These are phyloP conservation scores for Gopherus evgoodei DNA, from an alignment of 2,113 vertebrate genomes.

Conservation along the genomic window DNA sequence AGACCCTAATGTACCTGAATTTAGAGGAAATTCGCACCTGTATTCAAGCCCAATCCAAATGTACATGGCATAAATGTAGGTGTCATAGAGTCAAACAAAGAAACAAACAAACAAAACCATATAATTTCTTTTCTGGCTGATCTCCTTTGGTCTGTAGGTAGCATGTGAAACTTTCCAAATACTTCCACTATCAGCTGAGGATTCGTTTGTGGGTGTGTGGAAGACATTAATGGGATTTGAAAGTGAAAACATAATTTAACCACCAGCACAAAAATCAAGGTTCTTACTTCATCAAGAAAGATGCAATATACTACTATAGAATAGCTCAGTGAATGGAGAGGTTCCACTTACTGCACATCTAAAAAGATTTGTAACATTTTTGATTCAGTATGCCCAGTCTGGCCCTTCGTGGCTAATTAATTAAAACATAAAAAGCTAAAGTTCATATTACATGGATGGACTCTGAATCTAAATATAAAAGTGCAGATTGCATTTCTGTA, in stretches of 20 bases:
- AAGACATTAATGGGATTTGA: slow-evolving; percentile 36
- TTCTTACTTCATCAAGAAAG: slow-evolving; percentile 5
- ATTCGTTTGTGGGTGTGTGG: slow-evolving; percentile 44
- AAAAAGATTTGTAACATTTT: slow-evolving; percentile 42
- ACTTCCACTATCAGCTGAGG: slow-evolving; percentile 34
- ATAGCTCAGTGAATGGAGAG: background rate
- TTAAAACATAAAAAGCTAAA: slow-evolving; percentile 54
- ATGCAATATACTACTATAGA: background rate
- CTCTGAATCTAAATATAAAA: background rate
- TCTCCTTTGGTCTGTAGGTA: background rate
- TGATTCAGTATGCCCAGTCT: background rate
- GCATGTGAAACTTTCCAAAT: slow-evolving; percentile 29
- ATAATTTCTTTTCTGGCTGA: background rate
- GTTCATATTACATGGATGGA: slow-evolving; percentile 42
- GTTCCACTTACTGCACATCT: slow-evolving; percentile 9
- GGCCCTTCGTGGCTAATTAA: slow-evolving; percentile 25
- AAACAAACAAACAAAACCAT: background rate
- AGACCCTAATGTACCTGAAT: background rate
- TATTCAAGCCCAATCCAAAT: slow-evolving; percentile 17
- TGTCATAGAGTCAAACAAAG: background rate
- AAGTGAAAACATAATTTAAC: slow-evolving; percentile 22
- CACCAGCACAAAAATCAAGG: slow-evolving; percentile 25
- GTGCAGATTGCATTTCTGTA: background rate
- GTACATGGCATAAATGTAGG: background rate
- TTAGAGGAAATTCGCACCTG: background rate